Evolutionary conservation across 2,113 vertebrate genomes (phyloP), one percentile per base, ranked within the genome.

Genomic region (Pseudorhombus dupliciocellatus): DNA sequence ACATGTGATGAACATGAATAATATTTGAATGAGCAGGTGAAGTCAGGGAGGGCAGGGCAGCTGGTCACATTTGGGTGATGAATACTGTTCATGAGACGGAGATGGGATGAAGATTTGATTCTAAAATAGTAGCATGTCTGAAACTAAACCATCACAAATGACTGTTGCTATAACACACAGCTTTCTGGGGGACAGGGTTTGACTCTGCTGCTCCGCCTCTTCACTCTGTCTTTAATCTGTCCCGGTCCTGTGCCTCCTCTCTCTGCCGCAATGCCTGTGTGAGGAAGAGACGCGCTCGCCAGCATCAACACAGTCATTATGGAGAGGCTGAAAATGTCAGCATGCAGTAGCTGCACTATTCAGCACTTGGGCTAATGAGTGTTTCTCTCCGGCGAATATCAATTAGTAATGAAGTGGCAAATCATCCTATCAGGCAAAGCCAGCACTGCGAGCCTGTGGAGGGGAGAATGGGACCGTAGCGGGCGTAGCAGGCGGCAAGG

Each of bases 361-460:
- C 81, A 87, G 82, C 80, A 75, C 81, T 81, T 65, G 65, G 70
- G 70, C 75, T 91, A 82, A 92, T 90, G 87, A 90, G 84, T 65
- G 18, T 76, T 81, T 80, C 87, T 84, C 84, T 87, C 81, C 40
- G 31, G 73, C 56, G 64, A 90, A 89, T 86, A 92, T 91, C 88
- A 90, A 89, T 92, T 90, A 89, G 82, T 91, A 89, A 92, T 88
- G 87, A 91, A 88, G 89, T 84, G 75, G 84, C 84, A 87, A 89
- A 90, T 91, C 89, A 89, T 85, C 81, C 73, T 83, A 85, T 88
- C 66, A 74, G 83, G 73, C 63, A 84, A 76, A 84, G 79, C 22
- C 73, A 63, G 75, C 66, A 21, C 70, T 64, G 63, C 46, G 64
- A 71, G 76, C 52, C 56, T 68, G 70, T 54, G 58, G 83, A 78